Base-by-base conservation (phyloP, 2,113 vertebrate genomes). In the Tenebrosternarchus preto region DNA sequence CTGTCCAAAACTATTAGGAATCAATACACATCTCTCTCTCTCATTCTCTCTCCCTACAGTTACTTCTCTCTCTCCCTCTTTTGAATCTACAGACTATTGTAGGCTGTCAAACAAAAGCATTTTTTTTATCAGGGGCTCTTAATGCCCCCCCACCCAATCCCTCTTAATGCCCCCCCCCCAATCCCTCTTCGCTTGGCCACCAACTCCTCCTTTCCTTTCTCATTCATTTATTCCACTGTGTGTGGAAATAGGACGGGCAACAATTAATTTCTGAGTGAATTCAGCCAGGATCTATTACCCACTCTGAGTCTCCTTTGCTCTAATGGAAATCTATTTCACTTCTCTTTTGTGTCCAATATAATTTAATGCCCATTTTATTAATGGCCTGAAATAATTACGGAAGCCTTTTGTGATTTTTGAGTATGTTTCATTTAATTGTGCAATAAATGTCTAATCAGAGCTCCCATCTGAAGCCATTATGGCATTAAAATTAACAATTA, bases 351-450 rank as follows among this genome's bases (percentile, higher is more conserved):
- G 96, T 98, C 96, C 96, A 95, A 98, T 98, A 99, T 99, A 99
- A 99, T 98, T 99, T 99, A 99, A 99, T 98, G 97, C 96, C 96
- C 96, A 97, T 98, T 99, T 99, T 99, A 99, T 99, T 99, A 99
- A 99, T 99, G 98, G 98, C 96, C 97, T 99, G 97, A 99, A 99
- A 99, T 99, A 99, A 99, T 99, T 99, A 99, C 93, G 95, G 97
- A 95, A 96, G 92, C 94, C 98, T 95, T 98, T 99, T 99, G 98
- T 99, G 96, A 98, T 98, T 98, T 95, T 98, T 96, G 97, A 99
- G 96, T 99, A 99, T 98, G 98, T 99, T 99, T 98, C 97, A 97
- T 99, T 99, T 99, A 99, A 99, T 99, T 99, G 98, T 99, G 96
- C 96, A 98, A 98, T 99, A 99, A 98, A 98, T 95, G 98, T 96